These are phyloP conservation scores for Leucoma salicis DNA, from an alignment of 2,888 invertebrate genomes.

Conservation along the genomic window DNA sequence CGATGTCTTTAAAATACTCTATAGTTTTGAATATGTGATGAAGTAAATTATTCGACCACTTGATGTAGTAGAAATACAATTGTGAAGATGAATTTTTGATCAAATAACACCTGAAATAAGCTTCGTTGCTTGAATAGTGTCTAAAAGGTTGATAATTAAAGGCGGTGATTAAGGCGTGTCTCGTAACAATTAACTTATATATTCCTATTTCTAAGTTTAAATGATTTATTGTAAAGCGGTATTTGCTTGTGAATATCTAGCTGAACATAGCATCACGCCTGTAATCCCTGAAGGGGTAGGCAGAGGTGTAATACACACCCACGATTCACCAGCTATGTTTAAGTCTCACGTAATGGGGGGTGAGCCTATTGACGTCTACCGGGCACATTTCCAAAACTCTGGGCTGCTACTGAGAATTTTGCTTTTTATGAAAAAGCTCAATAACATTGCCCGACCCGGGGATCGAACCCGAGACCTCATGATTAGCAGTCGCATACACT, in stretches of 20 bases:
- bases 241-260: conserved; percentile 14
- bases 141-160: conserved; percentile 61
- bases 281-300: too few relatives aligned
- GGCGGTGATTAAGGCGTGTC: conserved; percentile 47
- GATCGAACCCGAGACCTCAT: too few relatives aligned
- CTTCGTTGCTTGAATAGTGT: conserved; percentile 54
- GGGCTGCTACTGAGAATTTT: too few relatives aligned
- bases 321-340: too few relatives aligned
- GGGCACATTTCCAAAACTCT: too few relatives aligned
- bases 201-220: conserved; percentile 24
- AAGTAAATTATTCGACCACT: conserved; percentile 49
- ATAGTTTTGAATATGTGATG: conserved; percentile 47
- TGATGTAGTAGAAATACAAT: conserved; percentile 59
- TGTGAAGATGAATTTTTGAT: conserved; percentile 66
- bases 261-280: too few relatives aligned
- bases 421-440: too few relatives aligned
- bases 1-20: conserved; percentile 62
- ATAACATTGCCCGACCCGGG: too few relatives aligned
- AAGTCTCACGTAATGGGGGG: too few relatives aligned
- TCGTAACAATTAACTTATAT: conserved; percentile 31
- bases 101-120: conserved; percentile 78
- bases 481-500: not conserved
- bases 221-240: conserved; percentile 16
- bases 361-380: too few relatives aligned
- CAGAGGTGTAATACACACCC: too few relatives aligned